phyloP scores from a whole-genome alignment of 2,113 vertebrate genomes.

The Pycnonotus jocosus region DNA sequence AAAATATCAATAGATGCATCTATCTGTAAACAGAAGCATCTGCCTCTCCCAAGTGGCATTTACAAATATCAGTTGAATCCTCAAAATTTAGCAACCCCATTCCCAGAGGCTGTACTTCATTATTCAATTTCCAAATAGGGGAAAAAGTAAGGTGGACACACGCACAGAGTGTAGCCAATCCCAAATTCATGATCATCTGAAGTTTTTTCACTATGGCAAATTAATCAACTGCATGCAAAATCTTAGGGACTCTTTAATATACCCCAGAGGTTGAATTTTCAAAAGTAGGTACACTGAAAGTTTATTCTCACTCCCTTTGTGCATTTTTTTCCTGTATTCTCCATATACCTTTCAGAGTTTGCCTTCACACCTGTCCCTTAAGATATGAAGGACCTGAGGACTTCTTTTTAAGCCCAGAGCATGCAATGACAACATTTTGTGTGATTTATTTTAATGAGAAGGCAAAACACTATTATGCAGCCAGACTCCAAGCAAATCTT shows the following conservation, averaged over 20 bases:
- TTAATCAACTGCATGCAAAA: neutral
- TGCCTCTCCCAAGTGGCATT: neutral
- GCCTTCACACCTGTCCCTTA: neutral
- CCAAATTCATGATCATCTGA: neutral
- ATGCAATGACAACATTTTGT: neutral
- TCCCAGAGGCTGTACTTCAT: neutral
- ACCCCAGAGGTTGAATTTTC: neutral
- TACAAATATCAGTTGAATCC: neutral
- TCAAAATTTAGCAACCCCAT: neutral
- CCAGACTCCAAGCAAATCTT: neutral
- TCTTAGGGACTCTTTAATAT: neutral
- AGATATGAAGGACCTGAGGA: neutral
- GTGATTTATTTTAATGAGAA: conserved; percentile 35
- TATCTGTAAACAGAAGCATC: neutral
- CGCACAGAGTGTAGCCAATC: neutral
- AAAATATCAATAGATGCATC: neutral
- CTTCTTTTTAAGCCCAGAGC: neutral
- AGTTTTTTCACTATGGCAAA: neutral
- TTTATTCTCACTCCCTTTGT: neutral
- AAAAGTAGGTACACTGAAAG: neutral
- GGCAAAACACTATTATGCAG: neutral
- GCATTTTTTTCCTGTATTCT: neutral
- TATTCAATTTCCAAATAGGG: neutral
- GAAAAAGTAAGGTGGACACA: neutral
- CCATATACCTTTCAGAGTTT: neutral